Percentiles rank a stretch among this genome's conserved stretches.
These are phyloP conservation scores for Rhinoderma darwinii DNA, from an alignment of 2,113 vertebrate species.

Conservation along the genomic window DNA sequence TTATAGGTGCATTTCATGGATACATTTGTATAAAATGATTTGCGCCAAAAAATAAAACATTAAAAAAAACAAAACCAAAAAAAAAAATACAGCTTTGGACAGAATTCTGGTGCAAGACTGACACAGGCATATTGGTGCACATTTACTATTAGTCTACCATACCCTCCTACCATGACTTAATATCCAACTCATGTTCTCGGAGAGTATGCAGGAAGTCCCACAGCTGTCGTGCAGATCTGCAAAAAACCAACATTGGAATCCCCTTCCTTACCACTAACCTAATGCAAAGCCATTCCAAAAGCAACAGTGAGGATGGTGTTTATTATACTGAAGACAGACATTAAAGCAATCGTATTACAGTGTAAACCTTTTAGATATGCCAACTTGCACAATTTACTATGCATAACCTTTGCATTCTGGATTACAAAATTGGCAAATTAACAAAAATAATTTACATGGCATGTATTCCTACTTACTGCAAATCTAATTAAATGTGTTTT, in stretches of 20 bases:
- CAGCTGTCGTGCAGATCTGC: conserved; percentile 41
- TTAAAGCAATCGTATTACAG: conserved; percentile 44
- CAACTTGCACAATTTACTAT: neutral
- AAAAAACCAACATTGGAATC: conserved; percentile 6
- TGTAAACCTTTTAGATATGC: neutral
- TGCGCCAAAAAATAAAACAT: too few relatives aligned
- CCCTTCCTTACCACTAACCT: conserved; percentile 33
- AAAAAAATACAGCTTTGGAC: too few relatives aligned
- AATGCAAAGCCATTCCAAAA: conserved; percentile 35
- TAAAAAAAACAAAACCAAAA: too few relatives aligned
- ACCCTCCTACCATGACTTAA: conserved; percentile 10
- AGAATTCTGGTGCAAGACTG: too few relatives aligned
- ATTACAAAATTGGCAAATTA: neutral
- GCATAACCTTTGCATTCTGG: neutral
- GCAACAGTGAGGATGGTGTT: conserved; percentile 15
- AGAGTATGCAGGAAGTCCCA: conserved; percentile 45
- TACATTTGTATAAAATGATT: too few relatives aligned
- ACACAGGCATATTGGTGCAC: neutral
- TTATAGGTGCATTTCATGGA: too few relatives aligned
- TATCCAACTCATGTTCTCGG: conserved; percentile 18
- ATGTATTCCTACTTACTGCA: neutral
- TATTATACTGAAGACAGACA: conserved; percentile 49
- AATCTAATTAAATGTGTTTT: neutral
- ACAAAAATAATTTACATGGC: neutral
- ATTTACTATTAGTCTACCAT: neutral